phyloP scores from a whole-genome alignment of 2,797 vertebrate genomes.

The Sebastes iracundus region DNA sequence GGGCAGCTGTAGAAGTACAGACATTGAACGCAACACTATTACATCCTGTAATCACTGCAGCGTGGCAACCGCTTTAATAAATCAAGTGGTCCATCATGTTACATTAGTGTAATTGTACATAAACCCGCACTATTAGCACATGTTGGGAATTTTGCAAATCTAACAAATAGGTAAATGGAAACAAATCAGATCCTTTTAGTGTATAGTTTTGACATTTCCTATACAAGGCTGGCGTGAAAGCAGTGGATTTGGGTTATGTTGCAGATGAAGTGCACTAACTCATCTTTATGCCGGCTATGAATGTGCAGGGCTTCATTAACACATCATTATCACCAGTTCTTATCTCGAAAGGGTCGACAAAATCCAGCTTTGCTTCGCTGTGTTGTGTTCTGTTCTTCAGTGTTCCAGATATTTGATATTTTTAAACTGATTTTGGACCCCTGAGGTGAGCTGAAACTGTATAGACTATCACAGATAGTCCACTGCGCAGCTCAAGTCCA shows the following conservation, averaged over 20 bases:
- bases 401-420: slow-evolving; percentile 21
- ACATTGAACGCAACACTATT: slow-evolving; percentile 31
- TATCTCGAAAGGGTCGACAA: slow-evolving; percentile 6
- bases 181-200: slow-evolving; percentile 8
- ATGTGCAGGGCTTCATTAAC: background rate
- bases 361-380: background rate
- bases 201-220: background rate
- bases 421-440: slow-evolving; percentile 17
- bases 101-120: slow-evolving; percentile 51
- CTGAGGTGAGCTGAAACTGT: slow-evolving; percentile 31
- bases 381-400: slow-evolving; percentile 1
- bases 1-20: slow-evolving; percentile 19
- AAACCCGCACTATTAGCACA: slow-evolving; percentile 9
- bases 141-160: slow-evolving; percentile 33
- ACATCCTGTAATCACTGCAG: slow-evolving; percentile 43
- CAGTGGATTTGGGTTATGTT: background rate
- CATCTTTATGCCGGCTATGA: background rate
- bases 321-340: background rate
- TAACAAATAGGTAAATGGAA: slow-evolving; percentile 18
- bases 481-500: background rate
- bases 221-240: background rate
- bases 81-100: slow-evolving; percentile 48
- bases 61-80: slow-evolving; percentile 39
- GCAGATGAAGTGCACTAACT: background rate
- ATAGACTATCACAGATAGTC: slow-evolving; percentile 46